Evolutionary conservation across 2,888 invertebrate genomes (phyloP), one percentile per base, ranked within the genome.

Genomic region (Nasonovia ribisnigri): DNA sequence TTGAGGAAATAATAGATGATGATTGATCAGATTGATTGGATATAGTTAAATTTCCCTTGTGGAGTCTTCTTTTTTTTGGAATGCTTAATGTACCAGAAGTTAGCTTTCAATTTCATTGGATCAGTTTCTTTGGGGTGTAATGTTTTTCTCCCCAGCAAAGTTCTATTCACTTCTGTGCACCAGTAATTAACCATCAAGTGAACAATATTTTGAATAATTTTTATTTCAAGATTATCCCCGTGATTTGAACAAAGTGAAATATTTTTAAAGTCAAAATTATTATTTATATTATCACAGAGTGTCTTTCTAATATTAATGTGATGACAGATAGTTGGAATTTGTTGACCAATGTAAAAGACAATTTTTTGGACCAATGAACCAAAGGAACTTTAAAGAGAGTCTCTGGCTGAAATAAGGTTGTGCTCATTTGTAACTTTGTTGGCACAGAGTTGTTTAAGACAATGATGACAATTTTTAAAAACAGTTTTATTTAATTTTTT

Each of bases 131-230:
- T 29, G 36, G 29, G 36, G 11, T 77, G 77, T 36, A 77, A 36
- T n/a, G 26, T 77, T 77, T 77, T 77, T 36, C 8, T 77, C 29
- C 13, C 77, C 29, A 77, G 36, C 77, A 77, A 77, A 77, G 36
- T 77, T 77, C 77, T 77, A 77, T 77, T 77, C 29, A 77, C 77
- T 77, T 77, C n/a, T 77, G 77, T 77, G 29, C 77, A 77, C 77
- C 60, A 60, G 60, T 60, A 29, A 26, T 60, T 60, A 60, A 60
- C 60, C 60, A 60, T 26, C 29, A 60, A 60, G 29, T 60, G 6
- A 60, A 60, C 29, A 60, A 60, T 60, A 60, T 60, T 60, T 26
- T 60, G 26, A 60, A 60, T 60, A 26, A 60, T 60, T 60, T 60
- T 60, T 60, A 26, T 60, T 60, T 60, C 60, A 29, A 60, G 5